Percentiles rank a stretch among this genome's conserved stretches.
phyloP scores from a whole-genome alignment of 37 sponge, comb jelly and placozoan genomes.

The Agelas oroides region DNA sequence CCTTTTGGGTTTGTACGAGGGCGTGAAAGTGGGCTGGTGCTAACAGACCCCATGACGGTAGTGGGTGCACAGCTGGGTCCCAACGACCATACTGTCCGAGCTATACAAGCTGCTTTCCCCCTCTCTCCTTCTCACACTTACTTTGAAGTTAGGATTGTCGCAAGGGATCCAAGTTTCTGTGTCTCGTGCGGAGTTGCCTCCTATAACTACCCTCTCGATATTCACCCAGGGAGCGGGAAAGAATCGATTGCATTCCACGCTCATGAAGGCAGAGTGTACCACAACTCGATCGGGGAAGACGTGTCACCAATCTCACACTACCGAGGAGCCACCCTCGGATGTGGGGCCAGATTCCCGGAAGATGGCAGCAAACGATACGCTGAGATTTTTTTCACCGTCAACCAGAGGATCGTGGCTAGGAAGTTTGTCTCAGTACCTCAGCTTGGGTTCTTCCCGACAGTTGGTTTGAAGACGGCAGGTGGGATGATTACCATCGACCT shows the following conservation, averaged over 20 bases:
- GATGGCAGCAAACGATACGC: slow-evolving; percentile 30
- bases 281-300: not conserved
- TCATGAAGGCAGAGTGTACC: slow-evolving; percentile 60
- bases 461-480: slow-evolving; percentile 57
- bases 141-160: slow-evolving; percentile 55
- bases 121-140: slow-evolving; percentile 63
- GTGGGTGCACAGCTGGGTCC: not conserved
- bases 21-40: not conserved
- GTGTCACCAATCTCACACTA: slow-evolving; percentile 37
- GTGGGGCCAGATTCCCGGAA: slow-evolving; percentile 70
- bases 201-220: slow-evolving; percentile 35
- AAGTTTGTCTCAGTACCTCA: slow-evolving; percentile 51
- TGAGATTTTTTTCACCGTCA: slow-evolving; percentile 78
- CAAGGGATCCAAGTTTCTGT: not conserved
- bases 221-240: slow-evolving; percentile 63
- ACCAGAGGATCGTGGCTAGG: slow-evolving; percentile 45
- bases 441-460: slow-evolving; percentile 74
- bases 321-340: slow-evolving; percentile 54
- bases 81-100: slow-evolving; percentile 12
- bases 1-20: slow-evolving; percentile 63
- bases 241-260: slow-evolving; percentile 71
- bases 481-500: slow-evolving; percentile 30
- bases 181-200: slow-evolving; percentile 77
- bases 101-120: slow-evolving; percentile 65
- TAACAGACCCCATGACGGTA: not conserved